Evolutionary conservation across 2,113 vertebrate species (phyloP).

Genomic region (Sterna hirundo): DNA sequence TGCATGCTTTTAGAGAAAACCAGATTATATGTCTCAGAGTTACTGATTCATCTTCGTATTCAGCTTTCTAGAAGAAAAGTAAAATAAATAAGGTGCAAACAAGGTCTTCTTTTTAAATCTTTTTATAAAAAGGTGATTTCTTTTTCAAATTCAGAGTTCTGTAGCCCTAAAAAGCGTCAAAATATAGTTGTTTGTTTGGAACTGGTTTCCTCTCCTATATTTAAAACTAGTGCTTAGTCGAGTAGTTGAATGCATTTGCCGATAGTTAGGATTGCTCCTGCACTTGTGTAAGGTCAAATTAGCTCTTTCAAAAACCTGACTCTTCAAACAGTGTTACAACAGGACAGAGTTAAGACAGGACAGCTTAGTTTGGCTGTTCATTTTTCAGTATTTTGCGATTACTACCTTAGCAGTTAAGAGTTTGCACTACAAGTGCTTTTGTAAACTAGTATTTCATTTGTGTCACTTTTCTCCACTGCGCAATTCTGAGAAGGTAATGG

Average conservation of each 20-base stretch:
- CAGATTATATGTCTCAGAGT: background rate
- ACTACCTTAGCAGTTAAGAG: background rate
- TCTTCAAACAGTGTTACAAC: background rate
- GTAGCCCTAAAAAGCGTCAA: background rate
- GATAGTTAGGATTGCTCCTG: background rate
- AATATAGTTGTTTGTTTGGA: background rate
- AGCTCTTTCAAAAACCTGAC: background rate
- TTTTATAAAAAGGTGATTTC: background rate
- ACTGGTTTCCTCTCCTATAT: background rate
- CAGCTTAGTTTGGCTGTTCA: background rate
- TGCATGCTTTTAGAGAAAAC: background rate
- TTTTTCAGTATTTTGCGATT: background rate
- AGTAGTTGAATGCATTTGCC: background rate
- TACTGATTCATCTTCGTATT: background rate
- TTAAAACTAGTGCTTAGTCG: background rate
- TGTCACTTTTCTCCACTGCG: background rate
- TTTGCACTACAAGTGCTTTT: background rate
- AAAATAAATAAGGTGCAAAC: background rate
- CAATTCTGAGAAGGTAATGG: background rate
- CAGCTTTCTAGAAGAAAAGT: background rate
- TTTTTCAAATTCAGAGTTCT: background rate
- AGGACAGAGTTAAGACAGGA: background rate
- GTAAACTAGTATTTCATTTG: background rate
- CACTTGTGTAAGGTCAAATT: accelerated
- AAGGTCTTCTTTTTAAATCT: background rate